Percentiles rank a stretch among this genome's conserved stretches.
Conservation (phyloP, 2,113 vertebrate species). For the Macquaria ambigua region DNA sequence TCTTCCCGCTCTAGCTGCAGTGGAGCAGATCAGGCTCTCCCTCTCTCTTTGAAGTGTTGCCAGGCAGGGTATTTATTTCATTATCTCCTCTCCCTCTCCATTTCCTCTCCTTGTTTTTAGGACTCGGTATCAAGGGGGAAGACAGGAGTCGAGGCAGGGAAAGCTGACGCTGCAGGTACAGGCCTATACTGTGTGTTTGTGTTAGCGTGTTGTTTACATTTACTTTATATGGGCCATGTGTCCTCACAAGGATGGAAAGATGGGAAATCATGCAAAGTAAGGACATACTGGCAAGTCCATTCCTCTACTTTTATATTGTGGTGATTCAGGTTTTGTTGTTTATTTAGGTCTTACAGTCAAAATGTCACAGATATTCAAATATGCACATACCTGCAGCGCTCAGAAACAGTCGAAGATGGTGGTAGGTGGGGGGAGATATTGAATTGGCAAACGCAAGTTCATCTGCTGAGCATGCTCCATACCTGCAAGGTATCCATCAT, state of each 20-base stretch:
- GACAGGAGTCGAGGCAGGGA: slow-evolving; percentile 48
- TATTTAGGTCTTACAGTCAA: not conserved
- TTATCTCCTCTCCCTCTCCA: slow-evolving; percentile 73
- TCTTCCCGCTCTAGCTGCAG: slow-evolving; percentile 65
- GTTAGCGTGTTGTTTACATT: slow-evolving; percentile 29
- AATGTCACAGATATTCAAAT: slow-evolving; percentile 8
- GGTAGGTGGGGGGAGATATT: not conserved
- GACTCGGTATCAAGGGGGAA: slow-evolving; percentile 64
- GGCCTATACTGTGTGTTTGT: slow-evolving; percentile 35
- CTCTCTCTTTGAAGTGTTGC: slow-evolving; percentile 77
- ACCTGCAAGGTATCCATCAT: slow-evolving; percentile 4
- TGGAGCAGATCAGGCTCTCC: slow-evolving; percentile 61
- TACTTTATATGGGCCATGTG: slow-evolving; percentile 21
- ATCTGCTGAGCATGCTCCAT: slow-evolving; percentile 3
- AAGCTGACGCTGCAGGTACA: slow-evolving; percentile 76
- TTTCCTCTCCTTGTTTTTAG: slow-evolving; percentile 72
- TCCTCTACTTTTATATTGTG: not conserved
- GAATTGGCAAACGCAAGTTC: not conserved
- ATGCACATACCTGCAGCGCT: not conserved
- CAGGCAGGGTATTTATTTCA: slow-evolving; percentile 80
- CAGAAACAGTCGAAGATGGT: not conserved
- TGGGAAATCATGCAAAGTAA: slow-evolving; percentile 11
- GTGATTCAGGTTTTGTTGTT: slow-evolving; percentile 12
- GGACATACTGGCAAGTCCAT: not conserved
- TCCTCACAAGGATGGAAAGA: slow-evolving; percentile 28